Base-by-base conservation (phyloP, 2,113 vertebrate species). In the Cyphomyrus discorhynchus region DNA sequence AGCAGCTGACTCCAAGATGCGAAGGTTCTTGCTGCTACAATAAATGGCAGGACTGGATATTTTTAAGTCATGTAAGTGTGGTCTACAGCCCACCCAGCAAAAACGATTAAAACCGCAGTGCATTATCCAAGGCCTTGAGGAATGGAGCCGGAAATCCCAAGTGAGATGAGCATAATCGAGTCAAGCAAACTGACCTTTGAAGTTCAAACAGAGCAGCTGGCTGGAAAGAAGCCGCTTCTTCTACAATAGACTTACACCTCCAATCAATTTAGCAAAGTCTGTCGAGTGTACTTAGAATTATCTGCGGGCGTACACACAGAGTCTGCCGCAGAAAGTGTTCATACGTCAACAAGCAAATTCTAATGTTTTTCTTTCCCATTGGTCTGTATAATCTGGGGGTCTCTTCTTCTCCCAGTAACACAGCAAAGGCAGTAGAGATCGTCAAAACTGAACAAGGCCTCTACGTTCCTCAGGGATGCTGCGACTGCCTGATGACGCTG, bases 161-260 rank as follows among this genome's bases (percentile, higher is more conserved):
- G 19, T 45, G 77, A 46, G 35, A 42, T 42, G 17, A 39, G 17
- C 7, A 45, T 27, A 85, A 85, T 50, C 83, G 4, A 47, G 45
- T 42, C 83, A 47, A 27, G 45, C 45, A 47, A 86, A 86, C 45
- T 86, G 83, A 86, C 83, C 83, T 86, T 86, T 86, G 47, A 50
- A 50, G n/a, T 50, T 49, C 83, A 86, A 86, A 86, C 83, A 50
- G 45, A 47, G 45, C 46, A 24, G 45, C 45, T 13, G 45, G 83
- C n/a, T 50, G 45, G 5, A 1, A 85, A 27, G 45, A 50, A 50
- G n/a, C 47, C 13, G 11, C 46, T 86, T 5, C 83, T 49, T 5
- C 21, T 49, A 4, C n/a, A 13, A 27, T 27, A 27, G 11, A 47
- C 83, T 50, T 86, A 50, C 47, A 86, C 45, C 46, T 86, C 83